phyloP scores from a whole-genome alignment of 92 coral and sea anemone genomes.

The Nematostella vectensis region DNA sequence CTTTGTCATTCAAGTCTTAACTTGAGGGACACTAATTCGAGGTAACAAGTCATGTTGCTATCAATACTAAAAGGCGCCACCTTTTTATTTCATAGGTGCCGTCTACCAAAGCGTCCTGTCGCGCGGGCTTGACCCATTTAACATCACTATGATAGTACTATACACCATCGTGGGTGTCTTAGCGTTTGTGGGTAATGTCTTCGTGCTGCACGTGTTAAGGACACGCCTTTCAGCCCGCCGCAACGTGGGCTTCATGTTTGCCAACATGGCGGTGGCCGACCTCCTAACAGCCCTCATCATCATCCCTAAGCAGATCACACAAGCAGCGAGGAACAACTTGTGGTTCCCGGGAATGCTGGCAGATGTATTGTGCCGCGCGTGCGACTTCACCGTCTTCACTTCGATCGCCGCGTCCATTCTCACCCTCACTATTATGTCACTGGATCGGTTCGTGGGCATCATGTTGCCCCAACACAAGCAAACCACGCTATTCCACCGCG shows the following conservation, averaged over 20 bases:
- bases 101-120: no score
- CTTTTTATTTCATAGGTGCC: no score
- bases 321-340: neutral
- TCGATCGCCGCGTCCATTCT: neutral
- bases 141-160: neutral
- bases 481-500: neutral
- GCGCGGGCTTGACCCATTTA: no score
- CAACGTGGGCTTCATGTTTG: constrained; percentile 5
- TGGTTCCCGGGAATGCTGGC: neutral
- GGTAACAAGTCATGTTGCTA: no score
- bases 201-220: constrained; percentile 18
- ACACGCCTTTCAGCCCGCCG: constrained; percentile 7
- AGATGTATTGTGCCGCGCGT: neutral
- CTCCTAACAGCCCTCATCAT: constrained; percentile 10
- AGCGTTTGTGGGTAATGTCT: constrained; percentile 9
- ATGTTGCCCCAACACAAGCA: neutral
- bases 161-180: constrained; percentile 1
- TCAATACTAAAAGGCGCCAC: no score
- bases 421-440: neutral
- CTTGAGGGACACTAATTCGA: no score
- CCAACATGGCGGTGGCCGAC: constrained; percentile 24
- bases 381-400: neutral
- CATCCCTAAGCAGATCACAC: neutral
- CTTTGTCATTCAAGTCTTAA: no score
- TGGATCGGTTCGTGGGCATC: constrained; percentile 1